Percentiles rank a stretch among this genome's conserved stretches.
Conservation (phyloP, 2,113 vertebrate genomes). For the Trematomus loennbergii region DNA sequence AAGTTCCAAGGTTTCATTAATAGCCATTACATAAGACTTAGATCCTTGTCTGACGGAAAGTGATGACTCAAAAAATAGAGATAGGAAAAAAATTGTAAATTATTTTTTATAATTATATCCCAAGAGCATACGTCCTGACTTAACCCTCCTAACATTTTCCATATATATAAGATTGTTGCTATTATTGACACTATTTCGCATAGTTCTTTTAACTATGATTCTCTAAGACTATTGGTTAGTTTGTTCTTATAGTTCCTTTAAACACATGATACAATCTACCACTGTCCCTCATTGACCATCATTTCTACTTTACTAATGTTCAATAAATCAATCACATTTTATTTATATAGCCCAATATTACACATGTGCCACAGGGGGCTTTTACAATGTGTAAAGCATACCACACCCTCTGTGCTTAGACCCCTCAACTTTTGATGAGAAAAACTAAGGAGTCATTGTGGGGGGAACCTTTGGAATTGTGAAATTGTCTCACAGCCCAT, state of each 20-base stretch:
- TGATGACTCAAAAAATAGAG: neutral
- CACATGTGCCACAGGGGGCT: too few relatives aligned
- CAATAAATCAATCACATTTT: too few relatives aligned
- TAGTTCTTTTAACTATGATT: neutral
- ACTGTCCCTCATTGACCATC: neutral
- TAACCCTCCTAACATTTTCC: neutral
- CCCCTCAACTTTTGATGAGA: too few relatives aligned
- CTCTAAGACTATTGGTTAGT: neutral
- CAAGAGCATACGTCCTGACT: neutral
- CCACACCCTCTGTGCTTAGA: too few relatives aligned
- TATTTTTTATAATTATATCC: neutral
- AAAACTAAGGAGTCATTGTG: too few relatives aligned
- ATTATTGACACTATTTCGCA: neutral
- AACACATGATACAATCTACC: neutral
- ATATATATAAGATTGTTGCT: neutral
- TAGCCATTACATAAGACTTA: neutral
- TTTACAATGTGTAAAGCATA: too few relatives aligned
- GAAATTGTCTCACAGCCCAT: neutral
- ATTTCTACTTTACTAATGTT: neutral
- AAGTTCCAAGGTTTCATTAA: neutral
- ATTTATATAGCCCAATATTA: too few relatives aligned
- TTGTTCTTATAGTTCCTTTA: neutral
- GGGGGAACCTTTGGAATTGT: too few relatives aligned
- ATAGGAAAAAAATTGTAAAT: too few relatives aligned
- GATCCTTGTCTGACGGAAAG: neutral